Percentiles rank a stretch among this genome's conserved stretches.
These are phyloP conservation scores for Saccostrea cuccullata DNA, from an alignment of 1,140 invertebrate genomes.

Conservation along the genomic window DNA sequence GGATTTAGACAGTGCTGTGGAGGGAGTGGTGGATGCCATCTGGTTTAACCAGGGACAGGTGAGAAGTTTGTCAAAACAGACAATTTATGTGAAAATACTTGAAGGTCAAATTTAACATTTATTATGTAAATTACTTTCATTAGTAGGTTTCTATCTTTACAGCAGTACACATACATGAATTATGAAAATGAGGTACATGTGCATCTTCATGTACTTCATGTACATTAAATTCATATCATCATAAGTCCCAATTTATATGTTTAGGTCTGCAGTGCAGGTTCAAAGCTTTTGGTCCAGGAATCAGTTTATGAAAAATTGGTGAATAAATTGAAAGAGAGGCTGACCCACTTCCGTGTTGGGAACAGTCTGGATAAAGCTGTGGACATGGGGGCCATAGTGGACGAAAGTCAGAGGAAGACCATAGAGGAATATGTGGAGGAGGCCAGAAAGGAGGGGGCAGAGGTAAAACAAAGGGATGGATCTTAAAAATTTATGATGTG, in stretches of 20 bases:
- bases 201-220: not conserved
- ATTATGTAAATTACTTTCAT: no score
- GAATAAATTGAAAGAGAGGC: constrained; percentile 78
- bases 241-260: not conserved
- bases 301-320: constrained; percentile 80
- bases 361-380: constrained; percentile 78
- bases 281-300: constrained; percentile 82
- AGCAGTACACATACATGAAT: no score
- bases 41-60: constrained; percentile 82
- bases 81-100: no score
- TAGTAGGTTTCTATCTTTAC: no score
- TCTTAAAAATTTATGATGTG: not conserved
- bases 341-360: constrained; percentile 78
- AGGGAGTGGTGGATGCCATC: constrained; percentile 80
- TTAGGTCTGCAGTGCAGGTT: constrained; percentile 80
- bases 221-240: not conserved
- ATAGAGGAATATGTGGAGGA: constrained; percentile 76
- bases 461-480: constrained; percentile 67
- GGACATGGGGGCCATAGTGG: constrained; percentile 78
- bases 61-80: constrained; percentile 14
- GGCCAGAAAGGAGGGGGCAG: constrained; percentile 78
- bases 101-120: no score
- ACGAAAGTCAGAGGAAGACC: constrained; percentile 70
- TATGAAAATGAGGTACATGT: no score
- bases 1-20: constrained; percentile 82